Conservation (phyloP, 2,113 vertebrate species). For the Crotalus horridus region DNA sequence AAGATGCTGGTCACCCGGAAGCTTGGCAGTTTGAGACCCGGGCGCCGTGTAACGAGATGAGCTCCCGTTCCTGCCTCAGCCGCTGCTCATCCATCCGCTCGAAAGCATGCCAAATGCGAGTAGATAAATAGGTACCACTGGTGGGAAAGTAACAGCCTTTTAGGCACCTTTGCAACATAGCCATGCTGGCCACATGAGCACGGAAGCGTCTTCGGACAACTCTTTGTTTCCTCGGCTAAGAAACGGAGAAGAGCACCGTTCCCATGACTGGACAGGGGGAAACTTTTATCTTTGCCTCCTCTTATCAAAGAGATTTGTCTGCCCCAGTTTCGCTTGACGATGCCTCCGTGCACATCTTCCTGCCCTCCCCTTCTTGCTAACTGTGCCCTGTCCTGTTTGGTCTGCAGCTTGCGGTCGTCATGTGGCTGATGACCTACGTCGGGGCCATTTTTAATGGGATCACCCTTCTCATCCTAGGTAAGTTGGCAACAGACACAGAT, state of each 20-base stretch:
- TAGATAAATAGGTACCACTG: neutral
- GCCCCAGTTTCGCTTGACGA: neutral
- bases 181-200: neutral
- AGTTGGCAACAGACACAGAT: slow-evolving; percentile 22
- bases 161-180: too few species aligned
- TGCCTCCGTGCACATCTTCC: neutral
- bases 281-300: neutral
- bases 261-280: neutral
- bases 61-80: too few species aligned
- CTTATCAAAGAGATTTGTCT: neutral
- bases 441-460: slow-evolving; percentile 91
- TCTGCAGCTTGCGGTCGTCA: slow-evolving; percentile 84
- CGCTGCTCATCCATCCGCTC: too few species aligned
- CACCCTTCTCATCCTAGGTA: slow-evolving; percentile 90
- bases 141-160: too few species aligned
- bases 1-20: too few species aligned
- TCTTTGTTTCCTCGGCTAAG: neutral
- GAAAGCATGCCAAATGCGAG: neutral
- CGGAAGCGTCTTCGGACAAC: neutral
- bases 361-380: neutral
- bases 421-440: slow-evolving; percentile 91
- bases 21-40: too few species aligned
- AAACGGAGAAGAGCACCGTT: neutral
- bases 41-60: too few species aligned
- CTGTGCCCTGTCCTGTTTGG: neutral